Base-by-base conservation (phyloP, 2,888 invertebrate species). In the Gryllus longicercus region DNA sequence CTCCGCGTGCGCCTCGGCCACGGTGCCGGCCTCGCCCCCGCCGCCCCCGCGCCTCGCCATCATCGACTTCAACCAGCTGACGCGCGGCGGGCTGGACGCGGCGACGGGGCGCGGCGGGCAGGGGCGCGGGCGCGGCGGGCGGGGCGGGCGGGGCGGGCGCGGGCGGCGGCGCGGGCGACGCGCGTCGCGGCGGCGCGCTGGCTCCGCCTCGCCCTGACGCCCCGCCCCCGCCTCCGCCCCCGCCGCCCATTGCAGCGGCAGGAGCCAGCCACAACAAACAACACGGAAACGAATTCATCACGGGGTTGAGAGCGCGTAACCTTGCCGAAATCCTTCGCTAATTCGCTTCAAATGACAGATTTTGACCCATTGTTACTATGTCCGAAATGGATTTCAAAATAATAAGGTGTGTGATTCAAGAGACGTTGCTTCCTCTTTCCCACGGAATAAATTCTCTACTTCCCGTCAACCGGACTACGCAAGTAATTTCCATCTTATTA, bases 11-110 rank as follows among this genome's bases (percentile, higher is more conserved):
- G 84, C 83, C 84, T 80, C 84, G 84, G 77, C 84, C 84, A 81
- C 84, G 84, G 38, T 74, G 87, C 89, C 49, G 89, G 14, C 63
- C 11, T 38, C 38, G 38, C 38, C 63, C 5, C 14, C 63, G 63
- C 16, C 90, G 11, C 89, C 91, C 85, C 92, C 93, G n/a, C 90
- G 91, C 84, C 88, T 93, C 82, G 91, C 92, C 50, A 93, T 93
- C 84, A 93, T 93, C 83, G 93, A 93, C 88, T 91, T 93, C 85
- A 93, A 93, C 88, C 89, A 91, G 86, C 89, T 93, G 85, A 91
- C 92, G 11, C 88, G 91, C 79, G 90, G 90, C 63, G 91, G 91
- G 80, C 86, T 91, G 78, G 91, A 91, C 81, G 85, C 88, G 81
- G 89, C 89, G 74, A 82, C 82, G 5, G 80, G 81, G 2, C 78